Base-by-base conservation (phyloP, 2,888 invertebrate species). In the Metalampra italica region DNA sequence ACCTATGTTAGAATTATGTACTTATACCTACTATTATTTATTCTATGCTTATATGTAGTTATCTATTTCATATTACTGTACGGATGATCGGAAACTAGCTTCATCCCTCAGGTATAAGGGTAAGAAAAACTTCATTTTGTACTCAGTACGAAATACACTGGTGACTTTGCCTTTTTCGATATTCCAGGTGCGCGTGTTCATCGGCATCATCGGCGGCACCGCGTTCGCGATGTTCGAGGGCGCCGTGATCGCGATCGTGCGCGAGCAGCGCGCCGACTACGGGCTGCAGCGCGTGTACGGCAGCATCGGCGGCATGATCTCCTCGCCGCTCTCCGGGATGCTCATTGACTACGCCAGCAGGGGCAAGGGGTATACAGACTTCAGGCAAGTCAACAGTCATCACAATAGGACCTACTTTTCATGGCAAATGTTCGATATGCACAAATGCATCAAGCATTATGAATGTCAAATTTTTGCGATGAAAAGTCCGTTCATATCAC, bases 171-270 rank as follows among this genome's bases (percentile, higher is more conserved):
- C n/a, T n/a, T n/a, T n/a, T n/a, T n/a, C 8, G 9, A 7, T 22
- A 5, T 37, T 37, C 9, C 64, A 90, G 90, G 90, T 90, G 12
- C 82, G 92, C 38, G 91, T 91, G 7, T 90, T 91, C 63, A 85
- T 91, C 64, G 93, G 93, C 14, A 93, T 94, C 51, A 93, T 94
- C 51, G 91, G 94, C 38, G 94, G 94, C 0, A 94, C 94, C 1
- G 92, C 93, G 0, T 94, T 94, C 70, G 94, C 94, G 29, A 94
- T 95, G 93, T 95, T 95, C 69, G 94, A 95, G 77, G 94, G 94
- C 1, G 95, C 95, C 0, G 94, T 94, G 2, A 93, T 95, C 51
- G 93, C 94, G 5, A 93, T 95, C 60, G 82, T 95, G 50, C 82
- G 94, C 50, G 94, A 94, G 62, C 93, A 94, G 65, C 91, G 92